Base-by-base conservation (phyloP, 1,140 invertebrate species). In the Harlomillsia oculata region DNA sequence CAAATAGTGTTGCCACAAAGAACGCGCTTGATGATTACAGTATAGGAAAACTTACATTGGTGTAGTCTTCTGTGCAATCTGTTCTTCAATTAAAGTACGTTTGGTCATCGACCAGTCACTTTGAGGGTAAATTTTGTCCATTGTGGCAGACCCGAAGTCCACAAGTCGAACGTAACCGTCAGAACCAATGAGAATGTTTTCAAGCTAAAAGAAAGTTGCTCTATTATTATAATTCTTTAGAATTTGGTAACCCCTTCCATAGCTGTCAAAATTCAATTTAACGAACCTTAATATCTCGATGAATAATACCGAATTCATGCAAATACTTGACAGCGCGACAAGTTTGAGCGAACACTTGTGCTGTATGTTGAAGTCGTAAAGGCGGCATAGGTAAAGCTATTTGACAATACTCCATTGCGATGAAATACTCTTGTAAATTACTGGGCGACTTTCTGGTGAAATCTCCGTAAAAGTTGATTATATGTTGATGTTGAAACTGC, bases 91-190 rank as follows among this genome's bases (percentile, higher is more conserved):
- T 68, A 87, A 78, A 59, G 85, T 85, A 65, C 95, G 79, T 75
- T 95, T 86, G 67, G 89, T 85, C 43, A 88, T 87, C 67, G 83
- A 86, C 96, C 96, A 99, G 32, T 83, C 82, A 21, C 83, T 76
- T 70, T 95, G 87, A 20, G 93, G 91, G 46, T 80, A 68, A 71
- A 84, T 87, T 29, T 84, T 76, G 68, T 91, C 83, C 18, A 81
- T 85, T 25, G 91, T 96, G 1, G 92, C 84, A 67, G 93, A 97
- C 1, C 97, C 97, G 81, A 99, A 99, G 76, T 99, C 97, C 76
- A 97, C 99, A 43, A 99, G 73, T 74, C 99, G 99, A 32, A 99
- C 82, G 62, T 80, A 78, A 59, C 91, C 89, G 67, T 87, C 79
- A 56, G 73, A 71, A 60, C 84, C 83, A 26, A 97, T 77, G 9